A percentile compares a stretch with the other conserved stretches of the same genome.
Conservation (phyloP, 1,140 invertebrate species). For the Periplaneta americana region DNA sequence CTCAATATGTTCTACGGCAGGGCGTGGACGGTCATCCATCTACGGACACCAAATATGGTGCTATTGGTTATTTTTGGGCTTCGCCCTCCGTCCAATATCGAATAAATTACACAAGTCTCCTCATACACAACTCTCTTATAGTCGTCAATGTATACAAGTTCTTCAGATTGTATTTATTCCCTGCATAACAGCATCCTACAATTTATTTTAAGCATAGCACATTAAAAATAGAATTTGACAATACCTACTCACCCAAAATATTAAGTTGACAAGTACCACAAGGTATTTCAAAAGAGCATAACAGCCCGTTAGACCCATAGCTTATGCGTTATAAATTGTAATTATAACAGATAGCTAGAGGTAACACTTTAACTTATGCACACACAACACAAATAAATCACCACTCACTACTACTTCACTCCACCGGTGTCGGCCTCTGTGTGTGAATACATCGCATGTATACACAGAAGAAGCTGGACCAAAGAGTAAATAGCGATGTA, state of each 20-base stretch:
- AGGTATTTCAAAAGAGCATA: conserved; percentile 63
- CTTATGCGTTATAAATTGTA: not conserved
- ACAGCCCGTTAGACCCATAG: conserved; percentile 59
- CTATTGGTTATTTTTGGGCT: not conserved
- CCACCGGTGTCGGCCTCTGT: not conserved
- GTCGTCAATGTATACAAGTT: not conserved
- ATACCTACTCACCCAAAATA: conserved; percentile 60
- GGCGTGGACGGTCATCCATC: not conserved
- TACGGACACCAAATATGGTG: not conserved
- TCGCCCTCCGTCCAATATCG: not conserved
- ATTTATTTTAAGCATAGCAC: not conserved
- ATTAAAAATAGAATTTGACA: not conserved
- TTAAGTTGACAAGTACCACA: conserved; percentile 59
- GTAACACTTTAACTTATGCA: not conserved
- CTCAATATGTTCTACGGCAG: not conserved
- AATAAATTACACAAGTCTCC: no score
- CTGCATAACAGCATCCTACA: not conserved
- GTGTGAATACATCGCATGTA: not conserved
- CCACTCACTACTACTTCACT: no score
- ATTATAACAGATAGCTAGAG: not conserved
- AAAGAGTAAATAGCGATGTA: not conserved
- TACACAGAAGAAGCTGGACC: not conserved
- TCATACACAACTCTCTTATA: no score
- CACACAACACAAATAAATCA: not conserved
- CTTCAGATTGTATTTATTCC: not conserved